Base-by-base conservation (phyloP, 1,140 invertebrate species). In the Lepidurus arcticus region DNA sequence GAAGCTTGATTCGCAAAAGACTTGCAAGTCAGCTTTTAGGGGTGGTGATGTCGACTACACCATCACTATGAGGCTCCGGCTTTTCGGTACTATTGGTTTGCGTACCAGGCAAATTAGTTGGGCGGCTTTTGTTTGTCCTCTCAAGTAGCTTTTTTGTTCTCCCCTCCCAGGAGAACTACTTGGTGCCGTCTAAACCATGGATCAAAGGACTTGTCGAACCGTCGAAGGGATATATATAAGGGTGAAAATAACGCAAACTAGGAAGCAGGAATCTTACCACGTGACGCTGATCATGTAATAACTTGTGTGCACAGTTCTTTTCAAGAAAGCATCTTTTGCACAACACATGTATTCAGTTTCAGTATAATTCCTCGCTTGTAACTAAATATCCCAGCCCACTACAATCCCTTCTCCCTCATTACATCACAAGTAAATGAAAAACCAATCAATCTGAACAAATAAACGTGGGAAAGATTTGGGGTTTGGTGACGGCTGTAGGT, bases 71-170 rank as follows among this genome's bases (percentile, higher is more conserved):
- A 34, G 34, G 34, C 34, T 34, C 53, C 53, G 6, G 53, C 16
- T 21, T 65, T 21, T 21, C 53, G 21, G 53, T 65, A 65, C 53
- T 65, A 65, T 65, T 65, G 53, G 53, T 65, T 65, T 65, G 53
- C 53, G 53, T 65, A 65, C 53, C 16, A 65, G 53, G 53, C 53
- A 65, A 65, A 65, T 65, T 65, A 65, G 53, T 65, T 65, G 53
- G 53, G 53, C 53, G 53, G 53, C 53, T 65, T 65, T 65, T 65
- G 53, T 65, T 65, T 65, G 53, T 65, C 53, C 53, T 13, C 53
- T 65, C 53, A 65, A 65, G 53, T 65, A 65, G 53, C 53, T 65
- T 65, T 65, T 65, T 65, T 65, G 53, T 65, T 65, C 53, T 65
- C 21, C 21, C 53, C 21, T 65, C 53, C 53, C 53, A 21, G 21